These are phyloP conservation scores for Equus przewalskii DNA, from an alignment of 2,113 vertebrate species.

Conservation along the genomic window DNA sequence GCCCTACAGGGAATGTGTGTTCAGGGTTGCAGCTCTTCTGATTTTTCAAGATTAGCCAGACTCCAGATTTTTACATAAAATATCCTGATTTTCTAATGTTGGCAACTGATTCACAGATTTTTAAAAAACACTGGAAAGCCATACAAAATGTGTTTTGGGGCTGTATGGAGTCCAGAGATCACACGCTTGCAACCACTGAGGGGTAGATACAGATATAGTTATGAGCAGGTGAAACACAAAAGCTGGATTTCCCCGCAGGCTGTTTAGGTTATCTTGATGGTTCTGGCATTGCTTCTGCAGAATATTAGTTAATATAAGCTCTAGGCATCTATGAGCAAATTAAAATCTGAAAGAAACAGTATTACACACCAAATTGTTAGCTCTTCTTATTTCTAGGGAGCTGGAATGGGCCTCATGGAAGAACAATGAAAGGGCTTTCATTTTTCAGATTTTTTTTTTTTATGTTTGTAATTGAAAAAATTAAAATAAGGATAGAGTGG, in stretches of 20 bases:
- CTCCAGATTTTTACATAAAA: not conserved
- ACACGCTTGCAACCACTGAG: not conserved
- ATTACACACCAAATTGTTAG: not conserved
- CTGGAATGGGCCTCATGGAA: not conserved
- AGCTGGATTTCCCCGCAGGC: not conserved
- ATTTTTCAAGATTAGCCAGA: conserved; percentile 1
- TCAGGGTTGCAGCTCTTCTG: not conserved
- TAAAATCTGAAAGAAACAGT: not conserved
- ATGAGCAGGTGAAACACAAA: not conserved
- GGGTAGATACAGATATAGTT: not conserved
- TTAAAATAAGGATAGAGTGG: not conserved
- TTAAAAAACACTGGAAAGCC: not conserved
- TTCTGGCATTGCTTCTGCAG: not conserved
- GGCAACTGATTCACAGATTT: not conserved
- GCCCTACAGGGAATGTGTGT: not conserved
- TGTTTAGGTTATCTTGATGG: not conserved
- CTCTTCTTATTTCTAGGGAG: not conserved
- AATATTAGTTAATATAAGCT: not conserved
- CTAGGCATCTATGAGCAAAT: not conserved
- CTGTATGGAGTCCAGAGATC: not conserved
- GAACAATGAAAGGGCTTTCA: not conserved
- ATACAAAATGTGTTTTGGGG: not conserved
- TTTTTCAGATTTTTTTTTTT: not conserved
- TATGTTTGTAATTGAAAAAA: not conserved
- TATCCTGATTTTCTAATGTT: conserved; percentile 25